Conservation (phyloP, 2,888 invertebrate species). For the Heliconius sara region DNA sequence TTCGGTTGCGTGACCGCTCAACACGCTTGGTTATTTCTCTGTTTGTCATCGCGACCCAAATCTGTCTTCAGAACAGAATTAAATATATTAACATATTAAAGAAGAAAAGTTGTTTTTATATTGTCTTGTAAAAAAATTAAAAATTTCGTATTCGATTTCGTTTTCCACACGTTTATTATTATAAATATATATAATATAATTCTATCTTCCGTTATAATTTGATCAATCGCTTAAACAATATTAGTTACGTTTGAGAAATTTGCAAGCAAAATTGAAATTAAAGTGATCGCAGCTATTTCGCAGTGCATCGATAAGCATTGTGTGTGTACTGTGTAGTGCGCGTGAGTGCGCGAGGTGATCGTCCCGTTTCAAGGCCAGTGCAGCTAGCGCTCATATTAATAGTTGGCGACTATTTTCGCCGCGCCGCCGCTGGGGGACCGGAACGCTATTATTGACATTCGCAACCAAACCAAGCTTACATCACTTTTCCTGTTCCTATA, state of each 20-base stretch:
- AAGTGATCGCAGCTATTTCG: constrained; percentile 73
- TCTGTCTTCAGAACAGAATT: constrained; percentile 44
- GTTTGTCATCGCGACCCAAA: constrained; percentile 50
- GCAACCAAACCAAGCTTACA: constrained; percentile 73
- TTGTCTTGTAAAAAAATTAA: neutral
- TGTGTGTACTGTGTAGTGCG: constrained; percentile 59
- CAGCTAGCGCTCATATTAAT: constrained; percentile 82
- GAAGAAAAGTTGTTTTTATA: neutral
- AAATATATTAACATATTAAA: constrained; percentile 24
- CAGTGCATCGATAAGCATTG: constrained; percentile 69
- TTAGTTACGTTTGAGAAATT: constrained; percentile 6
- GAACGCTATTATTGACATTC: constrained; percentile 82
- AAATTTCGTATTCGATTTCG: neutral
- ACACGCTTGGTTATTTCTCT: constrained; percentile 47
- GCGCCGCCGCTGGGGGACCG: constrained; percentile 75
- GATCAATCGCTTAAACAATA: neutral
- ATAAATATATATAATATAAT: neutral
- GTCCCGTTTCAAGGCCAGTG: constrained; percentile 83
- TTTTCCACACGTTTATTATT: neutral
- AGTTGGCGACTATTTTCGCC: constrained; percentile 82
- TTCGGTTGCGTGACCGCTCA: constrained; percentile 47
- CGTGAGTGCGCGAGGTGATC: constrained; percentile 79
- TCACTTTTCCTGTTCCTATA: constrained; percentile 57
- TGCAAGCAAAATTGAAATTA: constrained; percentile 77
- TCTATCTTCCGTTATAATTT: neutral